Evolutionary conservation across 2,113 vertebrate species (phyloP).

Genomic region (Sterrhoptilus dennistouni): DNA sequence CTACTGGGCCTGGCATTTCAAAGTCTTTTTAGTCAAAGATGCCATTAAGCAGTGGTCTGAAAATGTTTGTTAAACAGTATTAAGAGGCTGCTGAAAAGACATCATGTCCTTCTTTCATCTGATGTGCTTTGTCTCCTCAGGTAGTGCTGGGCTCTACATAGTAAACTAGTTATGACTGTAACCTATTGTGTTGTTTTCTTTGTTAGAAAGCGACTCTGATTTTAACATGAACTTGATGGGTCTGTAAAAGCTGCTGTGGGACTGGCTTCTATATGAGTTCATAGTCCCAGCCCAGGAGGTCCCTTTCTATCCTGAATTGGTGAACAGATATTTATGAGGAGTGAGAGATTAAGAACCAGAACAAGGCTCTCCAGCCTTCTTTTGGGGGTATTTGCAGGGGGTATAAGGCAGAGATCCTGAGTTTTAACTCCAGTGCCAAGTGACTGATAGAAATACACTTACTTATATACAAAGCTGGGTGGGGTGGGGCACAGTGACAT

Average conservation of each 20-base stretch:
- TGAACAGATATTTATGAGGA: neutral
- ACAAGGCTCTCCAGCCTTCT: neutral
- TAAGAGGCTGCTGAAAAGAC: neutral
- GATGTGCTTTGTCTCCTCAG: neutral
- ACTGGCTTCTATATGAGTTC: neutral
- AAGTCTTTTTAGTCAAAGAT: neutral
- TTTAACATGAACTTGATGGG: neutral
- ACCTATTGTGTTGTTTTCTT: neutral
- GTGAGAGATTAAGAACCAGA: neutral
- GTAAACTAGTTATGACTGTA: neutral
- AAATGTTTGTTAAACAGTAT: neutral
- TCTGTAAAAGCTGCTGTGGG: neutral
- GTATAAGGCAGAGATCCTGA: neutral
- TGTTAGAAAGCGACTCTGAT: neutral
- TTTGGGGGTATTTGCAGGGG: neutral
- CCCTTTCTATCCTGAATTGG: neutral
- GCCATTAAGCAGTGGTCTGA: neutral
- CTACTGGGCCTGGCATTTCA: neutral
- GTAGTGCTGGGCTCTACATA: neutral
- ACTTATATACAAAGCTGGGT: neutral
- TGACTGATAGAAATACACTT: neutral
- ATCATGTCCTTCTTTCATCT: neutral
- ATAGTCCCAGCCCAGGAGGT: neutral
- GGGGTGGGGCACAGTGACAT: neutral
- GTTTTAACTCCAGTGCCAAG: neutral